phyloP scores from a whole-genome alignment of 2,888 invertebrate species.

The Branchipolynoe longqiensis region DNA sequence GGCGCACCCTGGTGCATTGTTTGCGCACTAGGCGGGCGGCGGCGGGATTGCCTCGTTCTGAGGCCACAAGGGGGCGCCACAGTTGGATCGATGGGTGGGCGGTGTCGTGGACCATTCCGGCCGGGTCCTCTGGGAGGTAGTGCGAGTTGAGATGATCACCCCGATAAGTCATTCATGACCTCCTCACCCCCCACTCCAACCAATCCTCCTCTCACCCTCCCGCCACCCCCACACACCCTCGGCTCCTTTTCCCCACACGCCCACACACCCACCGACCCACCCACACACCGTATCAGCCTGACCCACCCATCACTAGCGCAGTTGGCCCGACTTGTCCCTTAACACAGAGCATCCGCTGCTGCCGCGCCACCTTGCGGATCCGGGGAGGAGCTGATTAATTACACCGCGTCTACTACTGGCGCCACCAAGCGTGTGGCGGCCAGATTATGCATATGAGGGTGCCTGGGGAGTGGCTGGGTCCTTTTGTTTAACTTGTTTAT shows the following conservation, averaged over 20 bases:
- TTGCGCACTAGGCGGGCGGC: background rate
- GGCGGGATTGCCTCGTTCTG: background rate
- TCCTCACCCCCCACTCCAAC: background rate
- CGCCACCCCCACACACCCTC: background rate
- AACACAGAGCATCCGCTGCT: too few species aligned
- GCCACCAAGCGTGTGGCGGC: background rate
- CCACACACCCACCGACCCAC: background rate
- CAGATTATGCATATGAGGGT: background rate
- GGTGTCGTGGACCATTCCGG: constrained; percentile 9
- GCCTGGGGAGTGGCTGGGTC: background rate
- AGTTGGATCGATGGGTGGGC: background rate
- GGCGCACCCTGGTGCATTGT: constrained; percentile 28
- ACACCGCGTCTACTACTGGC: too few species aligned
- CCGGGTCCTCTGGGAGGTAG: background rate
- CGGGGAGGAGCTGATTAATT: too few species aligned
- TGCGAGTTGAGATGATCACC: too few species aligned
- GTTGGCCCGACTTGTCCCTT: too few species aligned
- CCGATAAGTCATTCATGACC: background rate
- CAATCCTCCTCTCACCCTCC: background rate
- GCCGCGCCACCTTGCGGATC: too few species aligned
- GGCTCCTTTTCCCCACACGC: background rate
- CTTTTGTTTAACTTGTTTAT: too few species aligned
- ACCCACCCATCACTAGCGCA: too few species aligned
- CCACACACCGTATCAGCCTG: too few species aligned
- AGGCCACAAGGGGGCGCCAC: background rate